Percentiles rank a stretch among this genome's conserved stretches.
These are phyloP conservation scores for Mobula hypostoma DNA, from an alignment of 2,113 vertebrate genomes.

Conservation along the genomic window DNA sequence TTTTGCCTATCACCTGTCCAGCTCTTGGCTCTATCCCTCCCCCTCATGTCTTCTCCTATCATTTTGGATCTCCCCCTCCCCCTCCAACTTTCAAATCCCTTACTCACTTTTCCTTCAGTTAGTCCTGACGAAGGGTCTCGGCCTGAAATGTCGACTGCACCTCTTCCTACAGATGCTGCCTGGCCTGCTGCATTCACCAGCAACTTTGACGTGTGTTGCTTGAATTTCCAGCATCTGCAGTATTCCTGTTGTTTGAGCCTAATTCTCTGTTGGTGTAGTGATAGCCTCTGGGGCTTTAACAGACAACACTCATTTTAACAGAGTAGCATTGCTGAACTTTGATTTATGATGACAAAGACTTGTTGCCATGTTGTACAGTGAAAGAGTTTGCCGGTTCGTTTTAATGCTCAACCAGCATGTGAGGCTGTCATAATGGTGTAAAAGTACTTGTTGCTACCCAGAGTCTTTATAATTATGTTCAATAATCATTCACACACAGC, in stretches of 20 bases:
- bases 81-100: too few species aligned
- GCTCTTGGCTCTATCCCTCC: too few species aligned
- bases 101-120: too few species aligned
- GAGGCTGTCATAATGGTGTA: background rate
- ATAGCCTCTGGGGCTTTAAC: background rate
- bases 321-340: background rate
- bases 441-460: background rate
- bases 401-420: background rate
- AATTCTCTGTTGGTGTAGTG: background rate
- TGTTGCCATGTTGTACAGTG: background rate
- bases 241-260: background rate
- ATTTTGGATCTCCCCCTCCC: too few species aligned
- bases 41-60: too few species aligned
- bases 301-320: background rate
- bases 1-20: too few species aligned
- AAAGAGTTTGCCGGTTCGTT: background rate
- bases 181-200: too few species aligned
- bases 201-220: too few species aligned
- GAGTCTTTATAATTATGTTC: background rate
- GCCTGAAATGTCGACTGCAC: too few species aligned
- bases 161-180: too few species aligned
- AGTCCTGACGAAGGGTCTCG: too few species aligned
- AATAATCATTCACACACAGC: background rate
- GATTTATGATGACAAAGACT: background rate
- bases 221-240: too few species aligned